Evolutionary conservation across 2,113 vertebrate species (phyloP).

Genomic region (Perca flavescens): DNA sequence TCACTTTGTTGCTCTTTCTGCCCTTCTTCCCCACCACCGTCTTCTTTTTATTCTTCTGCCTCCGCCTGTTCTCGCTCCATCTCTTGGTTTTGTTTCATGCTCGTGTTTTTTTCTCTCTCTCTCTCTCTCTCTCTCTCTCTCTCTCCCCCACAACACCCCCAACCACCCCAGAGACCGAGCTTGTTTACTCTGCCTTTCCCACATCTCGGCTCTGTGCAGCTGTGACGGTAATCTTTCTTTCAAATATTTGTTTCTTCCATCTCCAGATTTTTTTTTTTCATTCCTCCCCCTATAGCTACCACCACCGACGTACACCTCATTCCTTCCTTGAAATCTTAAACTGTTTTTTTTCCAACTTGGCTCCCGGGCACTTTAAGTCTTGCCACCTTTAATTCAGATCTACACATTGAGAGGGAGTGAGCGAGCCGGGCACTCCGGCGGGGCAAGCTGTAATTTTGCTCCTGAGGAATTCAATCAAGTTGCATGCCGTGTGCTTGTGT

Average conservation of each 20-base stretch:
- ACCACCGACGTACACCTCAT: constrained; percentile 51
- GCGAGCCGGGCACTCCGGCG: constrained; percentile 29
- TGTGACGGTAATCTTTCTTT: constrained; percentile 83
- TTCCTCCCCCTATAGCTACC: constrained; percentile 5
- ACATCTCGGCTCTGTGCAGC: constrained; percentile 77
- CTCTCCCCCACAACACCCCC: constrained; percentile 53
- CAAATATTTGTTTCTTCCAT: constrained; percentile 86
- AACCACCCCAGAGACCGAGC: constrained; percentile 75
- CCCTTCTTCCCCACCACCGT: constrained; percentile 24
- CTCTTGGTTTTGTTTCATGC: constrained; percentile 53
- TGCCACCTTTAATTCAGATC: constrained; percentile 79
- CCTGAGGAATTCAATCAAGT: constrained; percentile 77
- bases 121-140: constrained; percentile 9
- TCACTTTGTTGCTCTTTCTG: constrained; percentile 38
- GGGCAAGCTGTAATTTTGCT: constrained; percentile 71
- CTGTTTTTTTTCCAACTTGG: constrained; percentile 60
- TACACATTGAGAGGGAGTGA: constrained; percentile 51
- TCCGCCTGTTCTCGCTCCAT: constrained; percentile 32
- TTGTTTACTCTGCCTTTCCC: constrained; percentile 83
- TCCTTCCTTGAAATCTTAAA: constrained; percentile 75
- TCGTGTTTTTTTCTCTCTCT: background rate
- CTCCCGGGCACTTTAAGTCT: constrained; percentile 69
- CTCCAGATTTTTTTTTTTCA: constrained; percentile 60
- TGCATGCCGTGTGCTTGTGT: constrained; percentile 39
- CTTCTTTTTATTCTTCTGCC: constrained; percentile 22